Conservation (phyloP, 2,888 invertebrate genomes). For the Tyria jacobaeae region DNA sequence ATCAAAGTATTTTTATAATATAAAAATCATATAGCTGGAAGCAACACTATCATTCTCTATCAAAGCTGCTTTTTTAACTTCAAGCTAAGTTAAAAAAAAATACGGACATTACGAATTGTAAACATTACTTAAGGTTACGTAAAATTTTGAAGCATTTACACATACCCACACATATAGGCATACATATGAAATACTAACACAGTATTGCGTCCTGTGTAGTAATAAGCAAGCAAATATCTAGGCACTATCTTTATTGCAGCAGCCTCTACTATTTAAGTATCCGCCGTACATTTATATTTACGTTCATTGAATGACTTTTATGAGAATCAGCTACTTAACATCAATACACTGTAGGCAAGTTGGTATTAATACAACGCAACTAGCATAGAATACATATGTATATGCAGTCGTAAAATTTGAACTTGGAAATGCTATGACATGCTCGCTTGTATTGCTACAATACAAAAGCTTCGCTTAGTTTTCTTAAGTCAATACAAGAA, state of each 20-base stretch:
- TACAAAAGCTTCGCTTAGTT: slow-evolving; percentile 16
- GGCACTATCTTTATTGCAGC: slow-evolving; percentile 26
- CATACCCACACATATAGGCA: not conserved
- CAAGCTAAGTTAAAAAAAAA: too few species aligned
- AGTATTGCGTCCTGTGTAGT: slow-evolving; percentile 3
- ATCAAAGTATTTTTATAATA: too few species aligned
- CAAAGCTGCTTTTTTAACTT: too few species aligned
- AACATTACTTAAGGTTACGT: too few species aligned
- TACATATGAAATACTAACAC: slow-evolving; percentile 16
- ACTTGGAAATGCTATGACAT: slow-evolving; percentile 15
- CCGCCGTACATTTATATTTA: slow-evolving; percentile 35
- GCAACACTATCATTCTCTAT: too few species aligned
- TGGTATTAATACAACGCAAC: slow-evolving; percentile 18
- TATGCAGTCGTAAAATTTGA: slow-evolving; percentile 22
- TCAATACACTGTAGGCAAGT: slow-evolving; percentile 31
- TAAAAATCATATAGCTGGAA: too few species aligned
- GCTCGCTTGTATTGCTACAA: slow-evolving; percentile 10
- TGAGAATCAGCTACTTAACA: slow-evolving; percentile 43
- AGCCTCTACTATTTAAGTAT: slow-evolving; percentile 17
- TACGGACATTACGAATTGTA: not conserved
- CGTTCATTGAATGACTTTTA: slow-evolving; percentile 39
- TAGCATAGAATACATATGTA: slow-evolving; percentile 19
- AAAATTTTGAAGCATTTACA: not conserved
- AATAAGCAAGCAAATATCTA: slow-evolving; percentile 19
- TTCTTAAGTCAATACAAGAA: slow-evolving; percentile 36